These are phyloP conservation scores for Tiphia femorata DNA, from an alignment of 2,888 invertebrate genomes.

Conservation along the genomic window DNA sequence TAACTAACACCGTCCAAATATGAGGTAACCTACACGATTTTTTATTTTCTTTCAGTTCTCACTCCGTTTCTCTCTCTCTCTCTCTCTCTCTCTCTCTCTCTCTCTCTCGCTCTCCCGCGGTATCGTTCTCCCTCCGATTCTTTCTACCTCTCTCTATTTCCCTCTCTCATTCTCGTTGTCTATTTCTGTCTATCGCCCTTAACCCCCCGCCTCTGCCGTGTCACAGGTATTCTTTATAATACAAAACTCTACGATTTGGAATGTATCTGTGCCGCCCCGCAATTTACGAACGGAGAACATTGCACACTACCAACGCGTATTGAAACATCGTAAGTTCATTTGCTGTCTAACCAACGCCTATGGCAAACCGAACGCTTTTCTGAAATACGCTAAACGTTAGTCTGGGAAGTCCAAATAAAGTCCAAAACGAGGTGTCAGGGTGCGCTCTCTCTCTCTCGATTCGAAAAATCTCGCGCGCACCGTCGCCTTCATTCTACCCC, in stretches of 20 bases:
- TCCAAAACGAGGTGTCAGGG: too few species aligned
- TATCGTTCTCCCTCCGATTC: not conserved
- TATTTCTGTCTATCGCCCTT: too few species aligned
- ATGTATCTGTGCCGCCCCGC: too few species aligned
- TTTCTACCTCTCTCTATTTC: not conserved
- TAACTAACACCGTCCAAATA: slow-evolving; percentile 37
- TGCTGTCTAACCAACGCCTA: not conserved
- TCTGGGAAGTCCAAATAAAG: too few species aligned
- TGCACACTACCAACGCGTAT: not conserved
- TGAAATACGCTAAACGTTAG: too few species aligned
- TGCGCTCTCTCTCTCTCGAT: too few species aligned
- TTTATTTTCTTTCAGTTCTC: slow-evolving; percentile 5
- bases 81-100: slow-evolving; percentile 21
- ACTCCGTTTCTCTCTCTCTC: slow-evolving; percentile 17
- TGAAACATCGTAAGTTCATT: not conserved
- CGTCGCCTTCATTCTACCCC: too few species aligned
- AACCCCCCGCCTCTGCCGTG: too few species aligned
- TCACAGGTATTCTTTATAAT: not conserved
- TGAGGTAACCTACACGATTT: too few species aligned
- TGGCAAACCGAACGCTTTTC: not conserved
- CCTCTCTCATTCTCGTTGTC: not conserved
- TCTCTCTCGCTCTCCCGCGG: slow-evolving; percentile 23
- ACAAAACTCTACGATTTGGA: not conserved
- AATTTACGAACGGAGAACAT: too few species aligned
- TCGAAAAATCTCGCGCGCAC: too few species aligned